Conservation (phyloP, 2,888 invertebrate species). For the Hyppa rectilinea region DNA sequence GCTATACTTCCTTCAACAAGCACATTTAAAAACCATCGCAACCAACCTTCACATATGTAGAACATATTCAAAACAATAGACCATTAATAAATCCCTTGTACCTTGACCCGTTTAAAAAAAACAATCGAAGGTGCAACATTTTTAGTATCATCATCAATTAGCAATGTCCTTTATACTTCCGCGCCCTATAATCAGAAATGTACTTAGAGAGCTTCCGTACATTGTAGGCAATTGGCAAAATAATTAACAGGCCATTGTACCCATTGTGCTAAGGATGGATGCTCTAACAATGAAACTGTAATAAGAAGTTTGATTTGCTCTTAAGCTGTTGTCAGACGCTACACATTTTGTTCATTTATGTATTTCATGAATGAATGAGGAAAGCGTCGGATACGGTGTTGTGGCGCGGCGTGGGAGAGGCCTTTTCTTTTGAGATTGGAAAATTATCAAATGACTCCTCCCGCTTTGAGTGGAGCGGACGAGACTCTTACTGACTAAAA, state of each 20-base stretch:
- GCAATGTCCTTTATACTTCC: slow-evolving; percentile 45
- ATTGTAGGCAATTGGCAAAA: slow-evolving; percentile 33
- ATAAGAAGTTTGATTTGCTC: slow-evolving; percentile 39
- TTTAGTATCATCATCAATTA: slow-evolving; percentile 47
- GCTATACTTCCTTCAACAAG: slow-evolving; percentile 14
- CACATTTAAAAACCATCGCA: background rate
- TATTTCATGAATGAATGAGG: too few species aligned
- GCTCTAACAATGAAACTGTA: slow-evolving; percentile 55
- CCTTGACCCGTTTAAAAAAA: slow-evolving; percentile 49
- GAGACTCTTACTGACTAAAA: too few species aligned
- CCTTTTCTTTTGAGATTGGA: too few species aligned
- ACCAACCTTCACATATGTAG: slow-evolving; percentile 22
- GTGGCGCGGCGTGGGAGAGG: too few species aligned
- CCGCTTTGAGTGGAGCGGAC: too few species aligned
- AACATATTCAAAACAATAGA: slow-evolving; percentile 54
- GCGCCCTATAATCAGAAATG: slow-evolving; percentile 61
- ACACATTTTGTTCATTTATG: background rate
- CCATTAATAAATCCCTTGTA: slow-evolving; percentile 39
- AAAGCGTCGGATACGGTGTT: too few species aligned
- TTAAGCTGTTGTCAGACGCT: slow-evolving; percentile 5
- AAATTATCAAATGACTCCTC: too few species aligned
- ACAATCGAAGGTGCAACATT: slow-evolving; percentile 64
- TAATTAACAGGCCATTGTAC: slow-evolving; percentile 45
- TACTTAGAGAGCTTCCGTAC: slow-evolving; percentile 66
- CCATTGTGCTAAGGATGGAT: slow-evolving; percentile 60